These are phyloP conservation scores for Invenusta paracnida DNA, from an alignment of 2,888 invertebrate genomes.

Conservation along the genomic window DNA sequence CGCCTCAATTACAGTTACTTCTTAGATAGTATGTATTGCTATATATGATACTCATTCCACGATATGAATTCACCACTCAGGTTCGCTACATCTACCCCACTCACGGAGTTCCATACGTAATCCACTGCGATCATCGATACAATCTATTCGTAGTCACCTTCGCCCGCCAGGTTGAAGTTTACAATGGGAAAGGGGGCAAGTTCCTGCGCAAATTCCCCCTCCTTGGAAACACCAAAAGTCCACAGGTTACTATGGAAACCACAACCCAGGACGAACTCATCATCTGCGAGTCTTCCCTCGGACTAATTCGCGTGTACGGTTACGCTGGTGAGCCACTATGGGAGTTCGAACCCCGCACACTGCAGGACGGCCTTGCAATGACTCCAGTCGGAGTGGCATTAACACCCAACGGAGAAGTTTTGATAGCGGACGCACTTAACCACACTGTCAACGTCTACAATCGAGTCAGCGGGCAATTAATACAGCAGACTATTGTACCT, in stretches of 20 bases:
- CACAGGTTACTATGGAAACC: background rate
- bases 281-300: slow-evolving; percentile 51
- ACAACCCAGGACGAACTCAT: slow-evolving; percentile 41
- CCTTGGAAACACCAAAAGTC: background rate
- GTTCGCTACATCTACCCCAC: background rate
- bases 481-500: slow-evolving; percentile 51
- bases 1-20: too few relatives aligned
- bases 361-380: slow-evolving; percentile 49
- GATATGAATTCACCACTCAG: background rate
- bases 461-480: slow-evolving; percentile 50
- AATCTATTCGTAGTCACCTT: background rate
- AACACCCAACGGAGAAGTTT: slow-evolving; percentile 49
- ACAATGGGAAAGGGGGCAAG: slow-evolving; percentile 33
- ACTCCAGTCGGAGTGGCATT: slow-evolving; percentile 52
- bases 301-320: slow-evolving; percentile 50
- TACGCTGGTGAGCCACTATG: slow-evolving; percentile 50
- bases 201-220: slow-evolving; percentile 13
- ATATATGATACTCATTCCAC: background rate
- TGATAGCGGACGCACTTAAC: slow-evolving; percentile 52
- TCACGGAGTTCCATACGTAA: background rate
- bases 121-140: background rate
- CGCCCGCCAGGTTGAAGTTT: slow-evolving; percentile 12
- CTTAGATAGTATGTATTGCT: too few relatives aligned
- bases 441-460: slow-evolving; percentile 53
- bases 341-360: slow-evolving; percentile 50